Evolutionary conservation across 2,797 vertebrate genomes (phyloP), one percentile per base, ranked within the genome.

Genomic region (Miichthys miiuy): DNA sequence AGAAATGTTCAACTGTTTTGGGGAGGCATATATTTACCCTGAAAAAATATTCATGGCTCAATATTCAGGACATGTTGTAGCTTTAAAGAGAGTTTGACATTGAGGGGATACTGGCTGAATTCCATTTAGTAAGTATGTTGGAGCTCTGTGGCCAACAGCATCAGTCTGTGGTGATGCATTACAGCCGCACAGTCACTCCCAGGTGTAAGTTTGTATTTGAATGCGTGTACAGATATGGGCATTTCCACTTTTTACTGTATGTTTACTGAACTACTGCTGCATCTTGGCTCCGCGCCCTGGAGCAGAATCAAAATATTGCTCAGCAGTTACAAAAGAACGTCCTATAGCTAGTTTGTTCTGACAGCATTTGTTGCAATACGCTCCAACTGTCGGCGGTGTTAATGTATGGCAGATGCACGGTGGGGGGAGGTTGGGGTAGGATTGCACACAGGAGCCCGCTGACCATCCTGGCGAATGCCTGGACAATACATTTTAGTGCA

Each of bases 301-400:
- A 85, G 78, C 65, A 6, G 62, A 79, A 72, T 86, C 75, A 68
- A 72, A 82, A 72, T 70, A 62, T 68, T 75, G 63, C 82, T 80
- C 78, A 51, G 72, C 77, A 82, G 77, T 83, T 82, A 74, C 68
- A 81, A 58, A 72, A 42, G 21, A 70, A 61, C 80, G 85, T 72
- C 51, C 57, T 68, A 38, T 14, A 38, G 75, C 42, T 80, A 47
- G 72, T 79, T 77, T 73, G 79, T 56, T 77, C 71, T 62, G 82
- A 80, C 52, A 54, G 68, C 72, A 74, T 63, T 27, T 74, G 58
- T 72, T 42, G 51, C 72, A 61, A 38, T 30, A 38, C n/a, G 47
- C 46, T 56, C 1, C n/a, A 60, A 7, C 48, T 38, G 77, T 70
- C 66, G 52, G 62, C 50, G 7, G 62, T 3, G 16, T 64, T 82